These are phyloP conservation scores for Tapirus terrestris DNA, from an alignment of 2,113 vertebrate genomes.

Conservation along the genomic window DNA sequence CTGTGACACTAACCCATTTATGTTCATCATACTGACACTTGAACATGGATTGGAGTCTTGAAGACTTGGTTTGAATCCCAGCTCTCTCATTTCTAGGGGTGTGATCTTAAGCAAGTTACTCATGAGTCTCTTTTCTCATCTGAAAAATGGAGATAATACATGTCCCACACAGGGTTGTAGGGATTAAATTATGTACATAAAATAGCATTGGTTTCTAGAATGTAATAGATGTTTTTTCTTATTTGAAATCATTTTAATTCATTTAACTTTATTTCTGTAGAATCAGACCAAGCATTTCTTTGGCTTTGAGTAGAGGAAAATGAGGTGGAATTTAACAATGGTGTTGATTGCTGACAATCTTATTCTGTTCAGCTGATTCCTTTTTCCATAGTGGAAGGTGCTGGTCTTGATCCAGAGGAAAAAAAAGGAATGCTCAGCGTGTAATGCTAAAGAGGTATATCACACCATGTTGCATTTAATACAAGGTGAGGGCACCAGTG, in stretches of 20 bases:
- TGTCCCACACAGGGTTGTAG: neutral
- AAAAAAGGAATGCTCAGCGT: neutral
- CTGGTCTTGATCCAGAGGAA: neutral
- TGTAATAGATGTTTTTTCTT: neutral
- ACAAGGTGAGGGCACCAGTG: neutral
- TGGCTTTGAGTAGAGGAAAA: neutral
- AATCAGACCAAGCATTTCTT: neutral
- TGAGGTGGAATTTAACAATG: neutral
- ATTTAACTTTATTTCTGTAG: slow-evolving; percentile 10
- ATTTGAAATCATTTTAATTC: neutral
- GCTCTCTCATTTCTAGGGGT: neutral
- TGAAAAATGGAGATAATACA: neutral
- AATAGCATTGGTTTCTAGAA: slow-evolving; percentile 8
- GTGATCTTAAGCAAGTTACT: neutral
- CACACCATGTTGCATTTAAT: neutral
- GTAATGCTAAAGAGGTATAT: neutral
- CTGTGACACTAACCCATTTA: neutral
- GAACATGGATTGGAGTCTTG: neutral
- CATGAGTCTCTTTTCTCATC: neutral
- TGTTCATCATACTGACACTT: neutral
- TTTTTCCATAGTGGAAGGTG: neutral
- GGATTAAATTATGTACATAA: neutral
- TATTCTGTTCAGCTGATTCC: neutral
- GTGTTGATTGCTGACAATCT: neutral
- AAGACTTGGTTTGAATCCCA: neutral